Conservation (phyloP, 1,140 invertebrate species). For the Holcopasites calliopsidis region DNA sequence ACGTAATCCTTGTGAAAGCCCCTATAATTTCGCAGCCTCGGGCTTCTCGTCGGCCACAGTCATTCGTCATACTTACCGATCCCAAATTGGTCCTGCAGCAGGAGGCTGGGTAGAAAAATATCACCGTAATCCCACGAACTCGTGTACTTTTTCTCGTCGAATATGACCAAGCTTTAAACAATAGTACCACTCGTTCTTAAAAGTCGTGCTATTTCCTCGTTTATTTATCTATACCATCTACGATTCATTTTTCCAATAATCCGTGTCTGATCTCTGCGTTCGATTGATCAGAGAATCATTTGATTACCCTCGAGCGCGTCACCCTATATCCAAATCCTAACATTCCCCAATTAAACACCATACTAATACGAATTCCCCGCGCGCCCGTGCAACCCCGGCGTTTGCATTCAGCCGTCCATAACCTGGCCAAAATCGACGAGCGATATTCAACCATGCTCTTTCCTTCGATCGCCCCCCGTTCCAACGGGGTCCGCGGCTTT, state of each 20-base stretch:
- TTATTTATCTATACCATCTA: neutral
- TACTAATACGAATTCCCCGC: neutral
- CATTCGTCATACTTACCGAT: slow-evolving; percentile 63
- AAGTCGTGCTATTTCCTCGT: neutral
- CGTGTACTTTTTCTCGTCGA: slow-evolving; percentile 19
- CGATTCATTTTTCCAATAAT: too few relatives aligned
- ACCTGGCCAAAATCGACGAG: neutral
- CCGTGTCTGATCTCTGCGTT: neutral
- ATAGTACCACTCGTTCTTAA: neutral
- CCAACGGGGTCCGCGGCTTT: neutral
- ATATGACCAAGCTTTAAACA: neutral
- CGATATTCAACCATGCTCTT: neutral
- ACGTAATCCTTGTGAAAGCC: slow-evolving; percentile 55
- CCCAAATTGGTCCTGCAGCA: slow-evolving; percentile 51
- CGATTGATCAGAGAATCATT: too few relatives aligned
- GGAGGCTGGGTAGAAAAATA: slow-evolving; percentile 46
- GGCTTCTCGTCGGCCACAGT: slow-evolving; percentile 16
- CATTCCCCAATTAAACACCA: neutral
- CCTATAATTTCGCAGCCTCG: slow-evolving; percentile 51
- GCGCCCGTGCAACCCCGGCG: too few relatives aligned
- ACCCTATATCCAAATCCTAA: too few relatives aligned
- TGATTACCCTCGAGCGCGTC: too few relatives aligned
- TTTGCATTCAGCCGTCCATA: too few relatives aligned
- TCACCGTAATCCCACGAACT: slow-evolving; percentile 41
- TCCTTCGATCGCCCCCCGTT: neutral